These are phyloP conservation scores for Petrocephalus microphthalmus DNA, from an alignment of 2,113 vertebrate genomes.

Conservation along the genomic window DNA sequence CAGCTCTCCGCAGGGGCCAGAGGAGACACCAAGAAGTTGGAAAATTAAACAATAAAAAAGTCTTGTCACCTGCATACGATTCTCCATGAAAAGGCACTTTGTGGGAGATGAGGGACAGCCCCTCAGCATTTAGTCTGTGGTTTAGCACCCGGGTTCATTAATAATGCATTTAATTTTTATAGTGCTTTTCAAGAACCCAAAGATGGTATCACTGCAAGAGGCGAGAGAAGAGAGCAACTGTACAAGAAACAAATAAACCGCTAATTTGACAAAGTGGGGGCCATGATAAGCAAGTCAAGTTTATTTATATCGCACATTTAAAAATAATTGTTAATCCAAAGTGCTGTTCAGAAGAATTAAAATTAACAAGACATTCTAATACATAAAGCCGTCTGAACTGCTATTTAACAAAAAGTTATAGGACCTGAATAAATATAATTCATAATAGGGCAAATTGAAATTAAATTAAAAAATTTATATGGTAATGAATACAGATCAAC, in stretches of 20 bases:
- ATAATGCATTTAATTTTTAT: not conserved
- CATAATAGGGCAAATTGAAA: not conserved
- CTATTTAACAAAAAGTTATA: not conserved
- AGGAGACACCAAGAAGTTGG: not conserved
- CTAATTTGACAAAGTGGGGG: no score
- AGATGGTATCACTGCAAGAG: not conserved
- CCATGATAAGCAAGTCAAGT: not conserved
- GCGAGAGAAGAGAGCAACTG: not conserved
- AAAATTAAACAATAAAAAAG: not conserved
- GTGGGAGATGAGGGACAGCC: not conserved
- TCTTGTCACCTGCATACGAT: not conserved
- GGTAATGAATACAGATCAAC: not conserved
- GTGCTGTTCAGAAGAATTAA: not conserved
- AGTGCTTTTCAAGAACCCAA: not conserved
- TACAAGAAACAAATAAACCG: not conserved
- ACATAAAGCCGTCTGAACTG: not conserved
- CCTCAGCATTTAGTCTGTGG: not conserved
- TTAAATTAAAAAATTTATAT: not conserved
- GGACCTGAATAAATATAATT: not conserved
- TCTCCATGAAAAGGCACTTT: not conserved
- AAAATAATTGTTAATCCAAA: not conserved
- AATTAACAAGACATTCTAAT: not conserved
- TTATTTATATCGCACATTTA: not conserved
- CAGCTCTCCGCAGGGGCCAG: slow-evolving; percentile 40
- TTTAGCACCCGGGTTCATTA: not conserved